Evolutionary conservation across 2,888 invertebrate species (phyloP).

Genomic region (Podotricha telesiphe): DNA sequence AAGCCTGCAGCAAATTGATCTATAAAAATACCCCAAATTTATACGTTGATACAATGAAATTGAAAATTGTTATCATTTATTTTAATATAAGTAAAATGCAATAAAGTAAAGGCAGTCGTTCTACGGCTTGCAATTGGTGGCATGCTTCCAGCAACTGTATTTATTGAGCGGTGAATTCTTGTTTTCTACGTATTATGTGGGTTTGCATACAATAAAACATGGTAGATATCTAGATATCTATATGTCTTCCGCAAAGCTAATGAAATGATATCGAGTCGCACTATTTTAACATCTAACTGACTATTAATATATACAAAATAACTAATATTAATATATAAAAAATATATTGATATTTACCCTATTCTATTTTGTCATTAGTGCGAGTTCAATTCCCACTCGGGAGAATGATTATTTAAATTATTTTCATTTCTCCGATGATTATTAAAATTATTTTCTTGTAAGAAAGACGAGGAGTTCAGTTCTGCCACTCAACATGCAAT

Average conservation of each 20-base stretch:
- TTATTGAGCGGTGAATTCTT: conserved; percentile 37
- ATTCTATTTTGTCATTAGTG: no score
- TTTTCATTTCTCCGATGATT: no score
- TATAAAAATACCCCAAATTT: conserved; percentile 5
- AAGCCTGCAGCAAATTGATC: background rate
- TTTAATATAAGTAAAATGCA: conserved; percentile 37
- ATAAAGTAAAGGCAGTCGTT: conserved; percentile 33
- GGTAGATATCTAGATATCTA: conserved; percentile 22
- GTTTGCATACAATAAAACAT: conserved; percentile 29
- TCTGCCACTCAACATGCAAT: no score
- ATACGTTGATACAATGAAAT: background rate
- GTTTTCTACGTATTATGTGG: conserved; percentile 34
- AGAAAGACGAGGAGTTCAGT: no score
- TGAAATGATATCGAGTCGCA: conserved; percentile 7
- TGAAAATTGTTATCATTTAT: conserved; percentile 29
- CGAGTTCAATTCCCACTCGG: no score
- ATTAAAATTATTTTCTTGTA: no score
- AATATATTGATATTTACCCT: no score
- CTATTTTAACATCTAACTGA: background rate
- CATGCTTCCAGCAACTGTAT: conserved; percentile 38
- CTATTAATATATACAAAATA: background rate
- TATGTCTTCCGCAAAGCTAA: background rate
- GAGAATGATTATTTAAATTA: background rate
- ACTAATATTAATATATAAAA: background rate
- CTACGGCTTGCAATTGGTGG: conserved; percentile 35